Evolutionary conservation across 53 echinoderm and acorn worm genomes (phyloP).

Genomic region (Apostichopus leukothele): DNA sequence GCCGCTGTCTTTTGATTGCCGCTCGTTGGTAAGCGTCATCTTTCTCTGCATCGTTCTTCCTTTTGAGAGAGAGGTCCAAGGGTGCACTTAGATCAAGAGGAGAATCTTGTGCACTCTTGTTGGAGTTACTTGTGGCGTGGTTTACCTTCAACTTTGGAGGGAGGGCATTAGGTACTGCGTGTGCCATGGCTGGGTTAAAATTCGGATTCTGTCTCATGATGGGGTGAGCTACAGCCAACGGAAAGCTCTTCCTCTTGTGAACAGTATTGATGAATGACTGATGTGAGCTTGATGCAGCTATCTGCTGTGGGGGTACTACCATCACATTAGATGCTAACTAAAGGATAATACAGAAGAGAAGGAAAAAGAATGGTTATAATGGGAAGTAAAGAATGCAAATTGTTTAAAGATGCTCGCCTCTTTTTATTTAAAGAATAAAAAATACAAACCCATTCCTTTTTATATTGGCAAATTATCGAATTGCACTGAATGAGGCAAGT

Average conservation of each 20-base stretch:
- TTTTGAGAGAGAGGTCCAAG: slow-evolving; percentile 75
- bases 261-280: slow-evolving; percentile 5
- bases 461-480: too few species aligned
- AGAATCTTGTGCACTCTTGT: slow-evolving; percentile 49
- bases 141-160: slow-evolving; percentile 11
- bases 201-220: slow-evolving; percentile 33
- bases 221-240: slow-evolving; percentile 44
- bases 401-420: background rate
- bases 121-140: background rate
- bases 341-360: background rate
- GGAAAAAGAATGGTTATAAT: background rate
- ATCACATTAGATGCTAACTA: slow-evolving; percentile 43
- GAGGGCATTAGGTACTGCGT: background rate
- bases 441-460: too few species aligned
- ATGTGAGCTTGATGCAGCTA: slow-evolving; percentile 13
- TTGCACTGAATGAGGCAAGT: too few species aligned
- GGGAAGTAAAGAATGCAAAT: too few species aligned
- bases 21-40: background rate
- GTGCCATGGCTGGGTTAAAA: slow-evolving; percentile 25
- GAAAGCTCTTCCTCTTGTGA: slow-evolving; percentile 30
- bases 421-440: background rate
- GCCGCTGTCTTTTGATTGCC: background rate
- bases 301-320: slow-evolving; percentile 44
- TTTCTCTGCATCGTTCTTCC: slow-evolving; percentile 9
- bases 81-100: slow-evolving; percentile 80